Base-by-base conservation (phyloP, 2,113 vertebrate genomes). In the Erpornis zantholeuca region DNA sequence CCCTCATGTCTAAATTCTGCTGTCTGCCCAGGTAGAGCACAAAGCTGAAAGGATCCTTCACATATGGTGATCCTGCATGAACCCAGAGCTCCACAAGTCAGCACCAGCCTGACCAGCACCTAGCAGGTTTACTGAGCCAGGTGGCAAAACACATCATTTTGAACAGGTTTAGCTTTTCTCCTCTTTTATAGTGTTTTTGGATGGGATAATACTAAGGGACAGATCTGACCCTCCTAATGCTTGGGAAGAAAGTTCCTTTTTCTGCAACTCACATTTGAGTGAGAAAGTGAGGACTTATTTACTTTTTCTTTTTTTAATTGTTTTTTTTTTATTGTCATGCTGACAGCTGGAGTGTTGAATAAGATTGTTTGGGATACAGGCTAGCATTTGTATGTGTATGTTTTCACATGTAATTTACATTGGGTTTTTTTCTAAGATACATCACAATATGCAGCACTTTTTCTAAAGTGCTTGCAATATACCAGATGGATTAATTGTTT, bases 401-500 rank as follows among this genome's bases (percentile, higher is more conserved):
- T 69, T 53, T 69, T 45, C 56, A 60, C n/a, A n/a, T 64, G 17
- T 60, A 70, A 95, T 82, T 95, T 87, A 88, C 45, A 94, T 21
- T 64, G 24, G 7, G 1, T 0, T 3, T 10, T n/a, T 86, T 64
- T 76, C 60, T 70, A 10, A 79, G 35, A 73, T 64, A 88, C 18
- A 47, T 60, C 57, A 95, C 52, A 87, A 85, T 82, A 89, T 88
- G 75, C 38, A 93, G 57, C 50, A 76, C 71, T 88, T 93, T 90
- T 83, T 85, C 53, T 82, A 40, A 94, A 94, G 24, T 84, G 47
- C 40, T 71, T 91, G 57, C 44, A 68, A 49, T 44, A 71, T 50
- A 94, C 56, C 78, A 86, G 81, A 83, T 78, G 40, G 49, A 90
- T 90, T 90, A 87, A 93, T 52, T 57, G 56, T 29, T 40, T 69